These are phyloP conservation scores for Polymixis lichenea DNA, from an alignment of 2,888 invertebrate genomes.

Conservation along the genomic window DNA sequence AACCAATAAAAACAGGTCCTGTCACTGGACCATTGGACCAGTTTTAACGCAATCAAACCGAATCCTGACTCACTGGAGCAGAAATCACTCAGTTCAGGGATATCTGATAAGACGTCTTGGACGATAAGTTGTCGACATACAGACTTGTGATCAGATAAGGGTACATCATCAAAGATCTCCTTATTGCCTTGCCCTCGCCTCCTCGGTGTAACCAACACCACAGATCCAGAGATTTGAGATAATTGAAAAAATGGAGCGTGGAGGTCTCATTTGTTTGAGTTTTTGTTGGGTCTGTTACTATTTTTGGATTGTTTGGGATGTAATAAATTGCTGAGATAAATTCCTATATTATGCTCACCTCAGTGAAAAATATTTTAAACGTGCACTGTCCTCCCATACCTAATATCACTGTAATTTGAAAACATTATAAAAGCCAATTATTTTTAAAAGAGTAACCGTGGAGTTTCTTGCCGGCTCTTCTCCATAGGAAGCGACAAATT, in stretches of 20 bases:
- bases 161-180: conserved; percentile 63
- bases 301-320: conserved; percentile 32
- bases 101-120: conserved; percentile 75
- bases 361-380: neutral
- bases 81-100: conserved; percentile 73
- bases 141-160: conserved; percentile 78
- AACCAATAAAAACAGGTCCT: conserved; percentile 56
- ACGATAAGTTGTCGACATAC: conserved; percentile 79
- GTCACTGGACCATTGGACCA: conserved; percentile 50
- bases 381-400: too few relatives aligned
- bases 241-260: conserved; percentile 73
- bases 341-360: neutral
- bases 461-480: too few relatives aligned
- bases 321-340: conserved; percentile 28
- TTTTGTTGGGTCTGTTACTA: conserved; percentile 49
- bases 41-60: conserved; percentile 77
- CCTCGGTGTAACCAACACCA: conserved; percentile 82
- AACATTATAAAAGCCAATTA: too few relatives aligned
- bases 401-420: too few relatives aligned
- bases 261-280: conserved; percentile 72
- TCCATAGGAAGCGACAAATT: too few relatives aligned
- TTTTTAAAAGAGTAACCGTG: too few relatives aligned
- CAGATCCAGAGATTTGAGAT: conserved; percentile 78
- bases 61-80: conserved; percentile 77
- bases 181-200: conserved; percentile 66